These are phyloP conservation scores for Turdus rufiventris DNA, from an alignment of 2,113 vertebrate species.

Conservation along the genomic window DNA sequence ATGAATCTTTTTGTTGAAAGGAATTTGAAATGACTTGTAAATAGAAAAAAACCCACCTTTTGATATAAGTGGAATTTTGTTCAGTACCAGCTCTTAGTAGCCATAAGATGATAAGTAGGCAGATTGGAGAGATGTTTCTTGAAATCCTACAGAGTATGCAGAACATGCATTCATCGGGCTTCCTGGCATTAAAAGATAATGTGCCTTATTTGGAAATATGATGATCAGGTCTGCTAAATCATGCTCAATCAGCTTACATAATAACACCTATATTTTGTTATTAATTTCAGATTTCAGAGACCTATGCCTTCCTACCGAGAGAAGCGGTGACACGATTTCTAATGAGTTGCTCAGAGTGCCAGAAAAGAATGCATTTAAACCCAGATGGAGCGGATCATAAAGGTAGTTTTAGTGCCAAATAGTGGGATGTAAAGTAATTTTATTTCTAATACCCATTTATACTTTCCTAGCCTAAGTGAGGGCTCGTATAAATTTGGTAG, in stretches of 20 bases:
- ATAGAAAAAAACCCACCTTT: background rate
- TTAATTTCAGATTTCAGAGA: constrained; percentile 85
- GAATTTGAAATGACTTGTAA: background rate
- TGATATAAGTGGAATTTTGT: background rate
- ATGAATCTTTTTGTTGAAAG: constrained; percentile 10
- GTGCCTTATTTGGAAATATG: constrained; percentile 64
- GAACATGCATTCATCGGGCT: constrained; percentile 68
- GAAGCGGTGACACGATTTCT: constrained; percentile 87
- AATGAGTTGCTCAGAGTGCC: constrained; percentile 88
- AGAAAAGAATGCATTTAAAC: constrained; percentile 90
- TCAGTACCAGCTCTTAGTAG: background rate
- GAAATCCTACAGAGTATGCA: constrained; percentile 60
- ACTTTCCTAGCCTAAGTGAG: constrained; percentile 51
- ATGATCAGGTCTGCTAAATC: constrained; percentile 58
- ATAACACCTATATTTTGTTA: constrained; percentile 69
- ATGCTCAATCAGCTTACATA: constrained; percentile 45
- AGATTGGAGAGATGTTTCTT: constrained; percentile 65
- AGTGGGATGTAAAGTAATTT: constrained; percentile 62
- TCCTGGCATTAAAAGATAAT: constrained; percentile 64
- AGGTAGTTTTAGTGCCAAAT: constrained; percentile 74
- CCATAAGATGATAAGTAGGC: background rate
- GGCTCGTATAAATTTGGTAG: constrained; percentile 44
- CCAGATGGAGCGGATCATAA: constrained; percentile 85
- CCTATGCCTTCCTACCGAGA: constrained; percentile 86
- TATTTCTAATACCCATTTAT: constrained; percentile 61